A percentile compares a stretch with the other conserved stretches of the same genome.
These are phyloP conservation scores for Heliconius eleuchia DNA, from an alignment of 1,140 invertebrate genomes.

Conservation along the genomic window DNA sequence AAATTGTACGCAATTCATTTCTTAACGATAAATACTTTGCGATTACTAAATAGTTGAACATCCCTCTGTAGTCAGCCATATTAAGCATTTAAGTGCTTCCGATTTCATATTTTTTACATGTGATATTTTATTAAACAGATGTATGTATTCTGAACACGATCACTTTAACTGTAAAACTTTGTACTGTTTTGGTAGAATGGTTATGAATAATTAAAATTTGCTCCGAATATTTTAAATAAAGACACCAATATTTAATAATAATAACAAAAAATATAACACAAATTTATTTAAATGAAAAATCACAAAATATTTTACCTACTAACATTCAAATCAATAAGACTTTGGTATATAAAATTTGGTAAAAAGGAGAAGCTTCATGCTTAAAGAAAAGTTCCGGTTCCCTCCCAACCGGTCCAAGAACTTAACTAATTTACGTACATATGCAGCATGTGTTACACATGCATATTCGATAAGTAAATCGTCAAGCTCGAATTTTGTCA, in stretches of 20 bases:
- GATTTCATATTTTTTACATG: neutral
- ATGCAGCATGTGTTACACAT: conserved; percentile 48
- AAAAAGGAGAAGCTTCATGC: conserved; percentile 6
- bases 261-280: neutral
- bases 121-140: no score
- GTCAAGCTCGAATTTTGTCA: conserved; percentile 45
- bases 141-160: no score
- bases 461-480: conserved; percentile 43
- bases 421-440: conserved; percentile 31
- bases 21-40: conserved; percentile 27
- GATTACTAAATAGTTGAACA: conserved; percentile 24
- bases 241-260: no score
- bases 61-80: neutral
- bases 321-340: neutral
- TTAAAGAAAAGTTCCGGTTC: conserved; percentile 38
- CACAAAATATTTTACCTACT: neutral
- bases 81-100: conserved; percentile 6
- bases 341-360: neutral
- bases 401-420: conserved; percentile 35
- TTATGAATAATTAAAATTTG: no score
- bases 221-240: no score
- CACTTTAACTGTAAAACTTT: no score
- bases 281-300: neutral
- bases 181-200: no score
- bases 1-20: conserved; percentile 27